Conservation (phyloP, 1,140 invertebrate species). For the Trichonephila clavipes region DNA sequence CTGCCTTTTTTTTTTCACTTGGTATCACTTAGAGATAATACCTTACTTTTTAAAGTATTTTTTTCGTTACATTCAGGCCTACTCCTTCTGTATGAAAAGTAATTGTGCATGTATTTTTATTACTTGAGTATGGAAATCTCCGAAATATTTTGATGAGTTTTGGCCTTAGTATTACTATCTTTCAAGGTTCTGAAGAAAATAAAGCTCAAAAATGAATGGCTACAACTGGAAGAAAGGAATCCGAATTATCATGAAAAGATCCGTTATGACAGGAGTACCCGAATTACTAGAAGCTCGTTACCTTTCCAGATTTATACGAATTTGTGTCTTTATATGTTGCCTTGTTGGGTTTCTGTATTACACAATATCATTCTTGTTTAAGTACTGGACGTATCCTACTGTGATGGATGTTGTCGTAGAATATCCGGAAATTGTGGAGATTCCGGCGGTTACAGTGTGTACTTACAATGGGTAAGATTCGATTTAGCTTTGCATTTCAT, state of each 20-base stretch:
- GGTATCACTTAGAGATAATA: no score
- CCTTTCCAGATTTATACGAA: conserved; percentile 9
- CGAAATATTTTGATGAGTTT: no score
- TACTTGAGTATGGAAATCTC: no score
- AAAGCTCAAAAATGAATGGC: background rate
- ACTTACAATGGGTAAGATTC: conserved; percentile 64
- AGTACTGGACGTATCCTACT: conserved; percentile 74
- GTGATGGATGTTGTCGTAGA: conserved; percentile 64
- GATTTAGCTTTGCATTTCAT: background rate
- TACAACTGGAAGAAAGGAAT: conserved; percentile 37
- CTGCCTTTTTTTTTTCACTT: no score
- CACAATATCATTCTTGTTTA: conserved; percentile 21
- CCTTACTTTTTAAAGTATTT: no score
- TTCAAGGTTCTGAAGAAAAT: no score
- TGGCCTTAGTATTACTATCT: no score
- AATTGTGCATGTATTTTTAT: no score
- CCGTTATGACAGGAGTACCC: conserved; percentile 70
- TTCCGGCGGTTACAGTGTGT: conserved; percentile 69
- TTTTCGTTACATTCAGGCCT: no score
- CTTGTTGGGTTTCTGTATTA: conserved; percentile 55
- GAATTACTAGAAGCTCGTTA: conserved; percentile 24
- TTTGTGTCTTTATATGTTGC: conserved; percentile 50
- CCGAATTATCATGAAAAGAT: conserved; percentile 39
- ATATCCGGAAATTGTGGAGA: conserved; percentile 36
- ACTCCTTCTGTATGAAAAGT: no score